Conservation (phyloP, 2,113 vertebrate genomes). For the Callaeas wilsoni region DNA sequence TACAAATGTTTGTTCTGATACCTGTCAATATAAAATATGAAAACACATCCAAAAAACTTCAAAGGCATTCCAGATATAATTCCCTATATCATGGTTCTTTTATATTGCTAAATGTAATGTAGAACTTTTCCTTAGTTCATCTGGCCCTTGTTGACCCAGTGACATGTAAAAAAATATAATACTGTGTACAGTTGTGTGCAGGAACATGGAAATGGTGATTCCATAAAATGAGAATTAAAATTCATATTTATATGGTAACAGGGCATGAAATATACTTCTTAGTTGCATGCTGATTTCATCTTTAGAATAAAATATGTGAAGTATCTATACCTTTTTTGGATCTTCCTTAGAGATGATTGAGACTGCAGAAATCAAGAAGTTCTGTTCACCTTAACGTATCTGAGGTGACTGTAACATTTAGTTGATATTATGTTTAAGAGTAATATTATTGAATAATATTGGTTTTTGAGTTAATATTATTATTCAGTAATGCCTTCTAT, state of each 20-base stretch:
- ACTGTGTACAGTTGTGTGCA: neutral
- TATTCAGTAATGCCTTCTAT: neutral
- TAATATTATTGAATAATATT: neutral
- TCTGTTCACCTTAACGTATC: neutral
- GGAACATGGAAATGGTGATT: neutral
- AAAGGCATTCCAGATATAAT: slow-evolving; percentile 19
- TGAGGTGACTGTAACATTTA: neutral
- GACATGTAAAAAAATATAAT: neutral
- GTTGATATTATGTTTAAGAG: neutral
- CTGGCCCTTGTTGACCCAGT: neutral
- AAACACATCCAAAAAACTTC: neutral
- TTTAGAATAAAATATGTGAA: neutral
- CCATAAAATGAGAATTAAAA: neutral
- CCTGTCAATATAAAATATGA: slow-evolving; percentile 11
- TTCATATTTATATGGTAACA: neutral
- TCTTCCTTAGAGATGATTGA: neutral
- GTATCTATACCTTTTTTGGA: neutral
- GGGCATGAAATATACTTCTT: neutral
- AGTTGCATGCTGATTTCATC: neutral
- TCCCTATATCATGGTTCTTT: neutral
- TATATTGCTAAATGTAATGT: neutral
- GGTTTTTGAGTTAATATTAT: neutral
- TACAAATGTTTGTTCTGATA: neutral
- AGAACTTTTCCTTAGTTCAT: neutral
- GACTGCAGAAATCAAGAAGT: neutral